Evolutionary conservation across 2,113 vertebrate species (phyloP).

Genomic region (Anoura caudifer): DNA sequence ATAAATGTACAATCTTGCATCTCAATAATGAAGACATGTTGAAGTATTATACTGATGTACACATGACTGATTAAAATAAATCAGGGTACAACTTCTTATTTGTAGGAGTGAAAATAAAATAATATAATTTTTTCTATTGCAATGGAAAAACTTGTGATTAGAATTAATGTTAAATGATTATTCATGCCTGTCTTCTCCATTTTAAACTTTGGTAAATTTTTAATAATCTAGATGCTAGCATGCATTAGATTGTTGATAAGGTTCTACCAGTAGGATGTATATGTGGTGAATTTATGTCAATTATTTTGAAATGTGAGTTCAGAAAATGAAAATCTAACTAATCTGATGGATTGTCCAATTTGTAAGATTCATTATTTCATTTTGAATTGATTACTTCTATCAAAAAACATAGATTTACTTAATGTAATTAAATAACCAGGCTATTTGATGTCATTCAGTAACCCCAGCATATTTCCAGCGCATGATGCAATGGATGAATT

Average conservation of each 20-base stretch:
- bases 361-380: slow-evolving; percentile 70
- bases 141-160: slow-evolving; percentile 67
- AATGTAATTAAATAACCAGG: slow-evolving; percentile 69
- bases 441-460: slow-evolving; percentile 47
- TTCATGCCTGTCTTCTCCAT: slow-evolving; percentile 60
- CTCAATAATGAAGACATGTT: slow-evolving; percentile 45
- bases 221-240: slow-evolving; percentile 72
- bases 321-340: slow-evolving; percentile 61
- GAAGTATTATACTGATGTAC: slow-evolving; percentile 57
- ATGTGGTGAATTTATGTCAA: slow-evolving; percentile 71
- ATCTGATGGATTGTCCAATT: slow-evolving; percentile 62
- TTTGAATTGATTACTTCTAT: slow-evolving; percentile 54
- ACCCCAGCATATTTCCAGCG: slow-evolving; percentile 43
- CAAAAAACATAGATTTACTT: slow-evolving; percentile 33
- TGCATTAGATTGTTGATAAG: slow-evolving; percentile 69
- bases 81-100: slow-evolving; percentile 53
- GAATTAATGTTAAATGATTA: slow-evolving; percentile 77
- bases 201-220: slow-evolving; percentile 74
- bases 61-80: slow-evolving; percentile 64
- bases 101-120: slow-evolving; percentile 68
- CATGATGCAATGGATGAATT: slow-evolving; percentile 27
- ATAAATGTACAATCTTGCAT: slow-evolving; percentile 52
- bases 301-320: slow-evolving; percentile 74
- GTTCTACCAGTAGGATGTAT: slow-evolving; percentile 60
- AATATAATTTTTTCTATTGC: slow-evolving; percentile 55